These are phyloP conservation scores for Cryptops parisi DNA, from an alignment of 2,888 invertebrate genomes.

Conservation along the genomic window DNA sequence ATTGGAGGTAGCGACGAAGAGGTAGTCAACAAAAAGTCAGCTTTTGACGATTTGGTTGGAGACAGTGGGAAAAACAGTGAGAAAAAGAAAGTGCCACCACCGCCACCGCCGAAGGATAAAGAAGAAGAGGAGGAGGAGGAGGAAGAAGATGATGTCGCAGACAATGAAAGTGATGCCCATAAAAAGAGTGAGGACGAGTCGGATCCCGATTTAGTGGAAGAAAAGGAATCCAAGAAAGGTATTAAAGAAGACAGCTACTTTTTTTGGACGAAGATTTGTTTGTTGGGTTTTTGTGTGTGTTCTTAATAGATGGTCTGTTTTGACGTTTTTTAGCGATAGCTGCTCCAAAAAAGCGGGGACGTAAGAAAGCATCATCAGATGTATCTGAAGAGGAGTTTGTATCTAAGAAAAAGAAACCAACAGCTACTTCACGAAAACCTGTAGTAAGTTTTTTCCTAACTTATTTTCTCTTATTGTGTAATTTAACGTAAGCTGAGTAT, in stretches of 20 bases:
- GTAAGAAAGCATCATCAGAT: slow-evolving; percentile 17
- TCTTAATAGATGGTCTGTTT: background rate
- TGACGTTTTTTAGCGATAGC: background rate
- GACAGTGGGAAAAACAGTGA: slow-evolving; percentile 17
- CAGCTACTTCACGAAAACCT: slow-evolving; percentile 13
- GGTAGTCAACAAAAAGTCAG: slow-evolving; percentile 6
- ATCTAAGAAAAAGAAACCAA: slow-evolving; percentile 16
- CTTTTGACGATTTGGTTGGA: slow-evolving; percentile 10
- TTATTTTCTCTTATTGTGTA: no score
- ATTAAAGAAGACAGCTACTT: background rate
- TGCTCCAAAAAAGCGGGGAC: slow-evolving; percentile 6
- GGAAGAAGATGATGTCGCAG: slow-evolving; percentile 19
- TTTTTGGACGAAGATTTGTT: background rate
- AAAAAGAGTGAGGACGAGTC: slow-evolving; percentile 16
- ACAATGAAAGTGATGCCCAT: slow-evolving; percentile 16
- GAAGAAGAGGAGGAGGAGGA: slow-evolving; percentile 19
- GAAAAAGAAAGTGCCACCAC: slow-evolving; percentile 19
- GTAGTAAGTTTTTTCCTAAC: no score
- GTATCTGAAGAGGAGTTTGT: slow-evolving; percentile 18
- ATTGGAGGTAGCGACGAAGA: no score
- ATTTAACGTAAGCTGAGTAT: no score
- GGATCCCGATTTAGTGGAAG: slow-evolving; percentile 21
- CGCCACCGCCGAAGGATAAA: slow-evolving; percentile 1
- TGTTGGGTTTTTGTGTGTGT: no score
- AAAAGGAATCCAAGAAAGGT: slow-evolving; percentile 15